Evolutionary conservation across 2,888 invertebrate species (phyloP).

Genomic region (Cerceris ruficornis): DNA sequence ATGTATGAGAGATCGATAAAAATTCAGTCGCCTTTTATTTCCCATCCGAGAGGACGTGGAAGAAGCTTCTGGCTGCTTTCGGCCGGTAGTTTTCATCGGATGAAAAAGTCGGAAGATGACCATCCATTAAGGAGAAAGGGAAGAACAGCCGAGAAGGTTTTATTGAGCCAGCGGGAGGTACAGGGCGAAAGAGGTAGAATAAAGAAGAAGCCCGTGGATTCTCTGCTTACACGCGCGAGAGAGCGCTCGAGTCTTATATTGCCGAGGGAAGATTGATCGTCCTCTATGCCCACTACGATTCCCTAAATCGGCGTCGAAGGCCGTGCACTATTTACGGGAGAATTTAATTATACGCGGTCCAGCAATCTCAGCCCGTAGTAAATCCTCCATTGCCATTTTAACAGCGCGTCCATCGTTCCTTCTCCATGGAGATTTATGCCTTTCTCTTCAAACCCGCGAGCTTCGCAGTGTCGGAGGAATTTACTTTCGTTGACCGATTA

Average conservation of each 20-base stretch:
- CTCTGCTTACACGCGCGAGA: constrained; percentile 27
- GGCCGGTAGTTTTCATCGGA: constrained; percentile 31
- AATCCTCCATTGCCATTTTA: constrained; percentile 38
- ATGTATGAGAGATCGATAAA: constrained; percentile 1
- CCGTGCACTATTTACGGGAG: constrained; percentile 40
- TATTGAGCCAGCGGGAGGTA: constrained; percentile 19
- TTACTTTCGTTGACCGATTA: too few relatives aligned
- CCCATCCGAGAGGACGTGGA: neutral
- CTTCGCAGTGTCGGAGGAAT: neutral
- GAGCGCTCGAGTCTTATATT: constrained; percentile 23
- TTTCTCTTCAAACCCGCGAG: neutral
- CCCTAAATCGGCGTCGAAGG: constrained; percentile 47
- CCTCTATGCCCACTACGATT: constrained; percentile 29
- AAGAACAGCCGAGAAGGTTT: constrained; percentile 23
- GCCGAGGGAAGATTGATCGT: constrained; percentile 51
- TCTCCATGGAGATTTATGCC: constrained; percentile 33
- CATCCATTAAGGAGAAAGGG: constrained; percentile 36
- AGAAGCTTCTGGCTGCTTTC: neutral
- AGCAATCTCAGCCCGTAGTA: constrained; percentile 30
- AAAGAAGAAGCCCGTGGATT: constrained; percentile 24
- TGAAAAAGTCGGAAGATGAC: constrained; percentile 27
- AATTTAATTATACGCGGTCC: constrained; percentile 60
- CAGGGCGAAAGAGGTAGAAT: constrained; percentile 6
- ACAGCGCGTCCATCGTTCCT: constrained; percentile 8
- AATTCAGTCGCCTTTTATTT: constrained; percentile 2